Evolutionary conservation across 2,113 vertebrate species (phyloP), one percentile per base, ranked within the genome.

Genomic region (Mixornis gularis): DNA sequence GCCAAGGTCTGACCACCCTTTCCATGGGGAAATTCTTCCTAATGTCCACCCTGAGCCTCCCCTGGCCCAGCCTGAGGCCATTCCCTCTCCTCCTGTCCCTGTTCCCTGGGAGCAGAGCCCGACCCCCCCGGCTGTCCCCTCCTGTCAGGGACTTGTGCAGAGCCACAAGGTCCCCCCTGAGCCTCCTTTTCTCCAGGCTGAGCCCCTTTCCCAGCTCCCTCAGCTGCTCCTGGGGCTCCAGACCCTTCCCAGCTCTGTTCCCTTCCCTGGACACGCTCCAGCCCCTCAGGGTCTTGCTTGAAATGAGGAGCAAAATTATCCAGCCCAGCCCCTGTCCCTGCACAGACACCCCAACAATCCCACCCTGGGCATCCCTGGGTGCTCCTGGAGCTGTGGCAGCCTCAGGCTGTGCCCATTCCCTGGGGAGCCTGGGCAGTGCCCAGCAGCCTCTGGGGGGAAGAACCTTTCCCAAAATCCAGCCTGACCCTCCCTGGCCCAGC

Each of bases 391-490:
- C 65, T 81, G 14, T 59, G 79, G 55, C 55, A 81, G 79, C 55
- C 36, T 60, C 25, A 3, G 55, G 46, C 46, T 0, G 32, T 15
- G 64, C 7, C 40, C 83, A 78, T 68, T 78, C 63, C 83, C 72
- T 86, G 83, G 53, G 59, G 7, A 84, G 59, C 81, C 69, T 64
- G 81, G 41, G n/a, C 72, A 77, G 63, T 68, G 72, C 83, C 63
- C 46, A 77, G 63, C 55, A 60, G 38, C 81, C 38, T 69, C 40
- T n/a, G 64, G 46, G 59, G 59, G 55, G 29, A 55, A 62, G n/a
- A 53, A 3, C 24, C 64, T 55, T 55, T 86, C 5, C 3, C 10
- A 3, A 2, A 4, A 0, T 34, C 48, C 84, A 34, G 0, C 17
- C 41, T 41, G 6, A 17, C 0, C 25, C 56, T 34, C 49, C 64